phyloP scores from a whole-genome alignment of 1,140 invertebrate genomes.

The Drosophila parabipectinata region DNA sequence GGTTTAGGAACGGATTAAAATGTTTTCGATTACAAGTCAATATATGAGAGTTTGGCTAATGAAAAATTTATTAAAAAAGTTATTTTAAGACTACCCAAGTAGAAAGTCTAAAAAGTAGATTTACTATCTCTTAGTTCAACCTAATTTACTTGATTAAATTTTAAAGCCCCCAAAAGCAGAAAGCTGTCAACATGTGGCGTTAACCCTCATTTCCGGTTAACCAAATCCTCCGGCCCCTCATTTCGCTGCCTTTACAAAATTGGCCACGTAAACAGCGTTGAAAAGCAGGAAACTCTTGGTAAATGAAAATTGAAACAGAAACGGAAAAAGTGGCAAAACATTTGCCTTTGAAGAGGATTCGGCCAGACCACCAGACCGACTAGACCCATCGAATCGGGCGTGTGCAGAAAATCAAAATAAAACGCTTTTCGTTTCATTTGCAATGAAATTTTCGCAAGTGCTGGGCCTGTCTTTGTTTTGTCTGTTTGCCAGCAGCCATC shows the following conservation, averaged over 20 bases:
- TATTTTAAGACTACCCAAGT: too few relatives aligned
- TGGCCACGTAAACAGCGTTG: constrained; percentile 46
- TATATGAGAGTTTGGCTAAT: not conserved
- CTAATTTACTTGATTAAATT: constrained; percentile 30
- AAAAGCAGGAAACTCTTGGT: constrained; percentile 14
- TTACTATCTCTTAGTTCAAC: not conserved
- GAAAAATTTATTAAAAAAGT: not conserved
- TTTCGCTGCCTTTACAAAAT: constrained; percentile 37
- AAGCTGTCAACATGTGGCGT: constrained; percentile 68
- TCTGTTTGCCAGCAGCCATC: constrained; percentile 25
- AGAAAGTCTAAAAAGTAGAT: too few relatives aligned
- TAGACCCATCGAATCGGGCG: constrained; percentile 35
- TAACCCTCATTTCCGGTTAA: constrained; percentile 32
- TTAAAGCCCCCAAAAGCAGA: constrained; percentile 27
- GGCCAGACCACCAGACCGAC: not conserved
- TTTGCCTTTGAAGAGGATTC: constrained; percentile 62
- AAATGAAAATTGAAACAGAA: constrained; percentile 52
- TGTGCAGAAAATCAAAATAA: constrained; percentile 79
- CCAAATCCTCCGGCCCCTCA: constrained; percentile 1
- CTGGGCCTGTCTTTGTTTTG: constrained; percentile 53
- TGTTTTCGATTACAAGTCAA: constrained; percentile 22
- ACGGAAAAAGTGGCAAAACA: constrained; percentile 50
- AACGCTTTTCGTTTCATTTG: constrained; percentile 79
- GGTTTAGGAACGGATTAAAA: constrained; percentile 1
- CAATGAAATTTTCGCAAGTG: constrained; percentile 76